phyloP scores from a whole-genome alignment of 2,113 vertebrate species.

The Melanostigma gelatinosum region DNA sequence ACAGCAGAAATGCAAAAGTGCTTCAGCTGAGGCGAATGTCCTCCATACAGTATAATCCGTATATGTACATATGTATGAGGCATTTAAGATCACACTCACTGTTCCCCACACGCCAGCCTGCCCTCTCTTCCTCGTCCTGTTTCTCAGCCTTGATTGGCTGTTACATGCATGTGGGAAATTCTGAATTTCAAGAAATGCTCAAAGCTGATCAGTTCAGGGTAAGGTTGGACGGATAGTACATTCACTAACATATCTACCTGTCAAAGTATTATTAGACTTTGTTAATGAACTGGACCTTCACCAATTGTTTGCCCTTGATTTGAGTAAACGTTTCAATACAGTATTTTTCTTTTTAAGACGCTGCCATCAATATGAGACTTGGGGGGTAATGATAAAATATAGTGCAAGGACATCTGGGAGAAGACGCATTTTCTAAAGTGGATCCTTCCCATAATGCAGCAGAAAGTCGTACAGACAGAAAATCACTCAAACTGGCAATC shows the following conservation, averaged over 20 bases:
- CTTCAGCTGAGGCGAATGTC: constrained; percentile 32
- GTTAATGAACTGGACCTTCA: background rate
- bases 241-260: background rate
- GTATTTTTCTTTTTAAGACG: constrained; percentile 3
- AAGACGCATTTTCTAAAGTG: constrained; percentile 55
- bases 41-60: constrained; percentile 41
- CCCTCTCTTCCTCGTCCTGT: background rate
- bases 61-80: constrained; percentile 57
- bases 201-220: constrained; percentile 20
- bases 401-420: constrained; percentile 31
- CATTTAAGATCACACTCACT: constrained; percentile 36
- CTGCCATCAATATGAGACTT: background rate
- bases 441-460: constrained; percentile 39
- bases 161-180: constrained; percentile 21
- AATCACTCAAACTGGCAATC: constrained; percentile 71
- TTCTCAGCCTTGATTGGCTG: constrained; percentile 8
- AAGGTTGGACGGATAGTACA: constrained; percentile 1
- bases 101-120: background rate
- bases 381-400: constrained; percentile 23
- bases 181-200: background rate
- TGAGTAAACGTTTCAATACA: constrained; percentile 24
- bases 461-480: constrained; percentile 56
- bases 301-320: constrained; percentile 1
- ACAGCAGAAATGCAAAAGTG: constrained; percentile 37
- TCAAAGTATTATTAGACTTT: constrained; percentile 9